Evolutionary conservation across 2,113 vertebrate species (phyloP), one percentile per base, ranked within the genome.

Genomic region (Chaetodon trifascialis): DNA sequence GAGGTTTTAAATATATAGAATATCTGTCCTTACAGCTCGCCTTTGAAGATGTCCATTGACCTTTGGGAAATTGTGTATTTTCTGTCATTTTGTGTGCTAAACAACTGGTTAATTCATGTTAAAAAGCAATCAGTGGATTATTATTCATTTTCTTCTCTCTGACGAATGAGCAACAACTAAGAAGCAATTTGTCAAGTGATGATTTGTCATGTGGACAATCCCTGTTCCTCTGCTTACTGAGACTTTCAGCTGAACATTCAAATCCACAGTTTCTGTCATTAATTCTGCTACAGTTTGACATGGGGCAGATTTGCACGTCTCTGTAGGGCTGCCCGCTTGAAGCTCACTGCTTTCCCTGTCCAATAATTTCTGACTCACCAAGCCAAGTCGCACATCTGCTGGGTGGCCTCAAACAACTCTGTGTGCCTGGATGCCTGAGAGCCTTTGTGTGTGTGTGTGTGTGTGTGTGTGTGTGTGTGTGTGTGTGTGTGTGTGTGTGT

Each of bases 361-460:
- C 79, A 67, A 71, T 80, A 19, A 82, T 82, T 83, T 84, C 68
- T 73, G 62, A 90, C 84, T 84, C 71, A 55, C 25, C 47, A 51
- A 59, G 80, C 89, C 84, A 86, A 81, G 78, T 65, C 11, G 58
- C 85, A 88, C 91, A 93, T 91, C 91, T 93, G 91, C 59, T 79
- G 42, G 80, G 51, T 65, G 82, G 85, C 81, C 87, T 77, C 69
- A 60, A 72, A 82, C 66, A 73, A 80, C 79, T 73, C 4, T 58
- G 86, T 70, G 73, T 58, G 65, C 49, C 34, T 58, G 71, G n/a
- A 40, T 58, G 65, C 47, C 36, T 42, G 21, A 17, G 34, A 70
- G 74, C 16, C 17, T 58, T 5, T 68, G 65, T 62, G 44, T 85
- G 67, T 73, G 70, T 42, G 40, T 77, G 36, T 58, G 68, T 23